These are phyloP conservation scores for Cnemophilus loriae DNA, from an alignment of 2,113 vertebrate species.

Conservation along the genomic window DNA sequence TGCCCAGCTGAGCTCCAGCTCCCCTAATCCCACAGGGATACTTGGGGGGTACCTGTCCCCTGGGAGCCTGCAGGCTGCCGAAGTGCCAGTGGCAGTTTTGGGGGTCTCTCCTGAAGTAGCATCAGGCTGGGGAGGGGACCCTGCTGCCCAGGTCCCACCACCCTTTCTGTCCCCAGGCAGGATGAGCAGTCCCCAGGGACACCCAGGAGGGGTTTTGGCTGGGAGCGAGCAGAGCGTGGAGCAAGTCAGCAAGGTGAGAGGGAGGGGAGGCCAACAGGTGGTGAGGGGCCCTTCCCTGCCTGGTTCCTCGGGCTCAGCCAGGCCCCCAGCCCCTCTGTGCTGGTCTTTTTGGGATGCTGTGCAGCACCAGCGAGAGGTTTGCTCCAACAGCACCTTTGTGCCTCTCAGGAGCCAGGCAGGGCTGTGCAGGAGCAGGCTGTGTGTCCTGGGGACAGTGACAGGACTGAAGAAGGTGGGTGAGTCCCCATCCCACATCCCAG, in stretches of 20 bases:
- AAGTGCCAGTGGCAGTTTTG: background rate
- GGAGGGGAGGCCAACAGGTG: background rate
- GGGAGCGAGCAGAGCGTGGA: background rate
- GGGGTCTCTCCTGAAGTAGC: background rate
- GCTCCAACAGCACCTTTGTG: background rate
- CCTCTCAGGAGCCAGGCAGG: background rate
- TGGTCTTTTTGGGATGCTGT: background rate
- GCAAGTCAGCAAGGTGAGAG: background rate
- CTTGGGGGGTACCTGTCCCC: background rate
- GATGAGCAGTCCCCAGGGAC: background rate
- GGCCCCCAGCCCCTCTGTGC: background rate
- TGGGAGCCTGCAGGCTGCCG: background rate
- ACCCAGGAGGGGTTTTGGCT: background rate
- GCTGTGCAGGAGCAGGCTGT: background rate
- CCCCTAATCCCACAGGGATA: background rate
- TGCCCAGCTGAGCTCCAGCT: background rate
- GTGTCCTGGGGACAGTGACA: slow-evolving; percentile 10
- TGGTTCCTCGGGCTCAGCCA: rapidly evolving
- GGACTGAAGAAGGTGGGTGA: slow-evolving; percentile 76
- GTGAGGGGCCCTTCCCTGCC: background rate
- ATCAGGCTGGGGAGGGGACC: background rate
- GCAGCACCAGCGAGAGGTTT: background rate
- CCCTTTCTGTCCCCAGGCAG: background rate
- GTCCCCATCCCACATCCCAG: background rate
- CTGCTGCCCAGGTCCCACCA: background rate